Evolutionary conservation across 2,797 vertebrate genomes (phyloP), one percentile per base, ranked within the genome.

Genomic region (Etheostoma nigrum): DNA sequence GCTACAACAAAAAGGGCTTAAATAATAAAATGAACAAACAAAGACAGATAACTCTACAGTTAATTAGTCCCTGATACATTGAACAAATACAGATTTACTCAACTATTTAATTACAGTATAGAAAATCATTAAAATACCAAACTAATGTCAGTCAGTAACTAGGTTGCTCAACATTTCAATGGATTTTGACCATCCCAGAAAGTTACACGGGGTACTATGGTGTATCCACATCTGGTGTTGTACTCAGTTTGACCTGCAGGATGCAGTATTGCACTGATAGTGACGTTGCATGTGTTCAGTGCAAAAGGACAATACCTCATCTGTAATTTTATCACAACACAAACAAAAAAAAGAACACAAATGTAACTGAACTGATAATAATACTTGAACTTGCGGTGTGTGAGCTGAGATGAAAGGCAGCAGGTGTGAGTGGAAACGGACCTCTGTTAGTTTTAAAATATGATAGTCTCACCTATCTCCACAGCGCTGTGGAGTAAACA

Each of bases 171-270:
- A 52, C 19, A 40, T 36, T 27, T 42, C 11, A 52, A 33, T 14
- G 1, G 52, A 25, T n/a, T 52, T 66, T 47, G 42, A 72, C n/a
- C 27, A 19, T 48, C n/a, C 13, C 23, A 23, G 16, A 74, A 40
- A 62, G n/a, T 8, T 0, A 21, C 8, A 21, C 12, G 5, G 42
- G 58, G n/a, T 11, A 2, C 3, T 13, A 10, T 55, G 45, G 19
- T 48, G 3, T 4, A 0, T 47, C n/a, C 18, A 45, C 13, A 58
- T n/a, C 19, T 76, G 59, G 1, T 85, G 82, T 71, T 76, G 61
- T 87, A 36, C 79, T 76, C 54, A 36, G 40, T 66, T 62, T 80
- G 27, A 74, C 92, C 93, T 91, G 82, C 76, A 90, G 92, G 86
- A 36, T 33, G 91, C 86, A 90, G 88, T 85, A 33, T 91, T 89